Conservation (phyloP, 2,797 vertebrate genomes). For the Knipowitschia caucasica region DNA sequence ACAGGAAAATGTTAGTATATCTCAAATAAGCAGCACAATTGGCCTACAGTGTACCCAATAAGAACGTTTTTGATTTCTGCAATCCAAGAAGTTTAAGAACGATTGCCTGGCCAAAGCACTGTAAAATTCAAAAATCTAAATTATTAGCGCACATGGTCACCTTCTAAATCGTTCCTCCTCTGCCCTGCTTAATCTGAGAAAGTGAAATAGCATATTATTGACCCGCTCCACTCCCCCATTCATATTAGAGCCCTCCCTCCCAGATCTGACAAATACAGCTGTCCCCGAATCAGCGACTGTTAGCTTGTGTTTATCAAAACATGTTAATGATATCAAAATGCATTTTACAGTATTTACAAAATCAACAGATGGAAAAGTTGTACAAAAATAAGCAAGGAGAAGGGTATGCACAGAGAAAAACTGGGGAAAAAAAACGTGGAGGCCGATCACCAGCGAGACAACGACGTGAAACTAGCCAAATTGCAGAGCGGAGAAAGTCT, state of each 20-base stretch:
- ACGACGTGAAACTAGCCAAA: constrained; percentile 15
- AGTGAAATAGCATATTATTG: constrained; percentile 53
- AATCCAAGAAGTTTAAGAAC: no score
- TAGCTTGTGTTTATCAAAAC: constrained; percentile 79
- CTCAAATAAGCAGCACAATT: no score
- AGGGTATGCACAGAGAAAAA: no score
- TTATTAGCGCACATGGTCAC: constrained; percentile 29
- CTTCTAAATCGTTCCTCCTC: constrained; percentile 13
- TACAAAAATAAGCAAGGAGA: constrained; percentile 44
- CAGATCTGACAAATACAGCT: constrained; percentile 56
- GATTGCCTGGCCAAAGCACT: no score
- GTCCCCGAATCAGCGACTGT: constrained; percentile 55
- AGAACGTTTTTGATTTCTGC: no score
- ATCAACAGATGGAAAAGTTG: constrained; percentile 55
- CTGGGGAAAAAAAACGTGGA: constrained; percentile 24
- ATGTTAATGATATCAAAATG: constrained; percentile 89
- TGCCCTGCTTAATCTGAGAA: constrained; percentile 10
- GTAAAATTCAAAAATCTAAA: no score
- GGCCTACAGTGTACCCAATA: no score
- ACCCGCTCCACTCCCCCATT: constrained; percentile 62
- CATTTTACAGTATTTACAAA: constrained; percentile 87
- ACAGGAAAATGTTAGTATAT: no score
- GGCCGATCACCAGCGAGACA: constrained; percentile 22
- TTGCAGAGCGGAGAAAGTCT: constrained; percentile 38
- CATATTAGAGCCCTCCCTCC: constrained; percentile 47